Evolutionary conservation across 2,888 invertebrate species (phyloP), one percentile per base, ranked within the genome.

Genomic region (Sarcophaga caerulescens): DNA sequence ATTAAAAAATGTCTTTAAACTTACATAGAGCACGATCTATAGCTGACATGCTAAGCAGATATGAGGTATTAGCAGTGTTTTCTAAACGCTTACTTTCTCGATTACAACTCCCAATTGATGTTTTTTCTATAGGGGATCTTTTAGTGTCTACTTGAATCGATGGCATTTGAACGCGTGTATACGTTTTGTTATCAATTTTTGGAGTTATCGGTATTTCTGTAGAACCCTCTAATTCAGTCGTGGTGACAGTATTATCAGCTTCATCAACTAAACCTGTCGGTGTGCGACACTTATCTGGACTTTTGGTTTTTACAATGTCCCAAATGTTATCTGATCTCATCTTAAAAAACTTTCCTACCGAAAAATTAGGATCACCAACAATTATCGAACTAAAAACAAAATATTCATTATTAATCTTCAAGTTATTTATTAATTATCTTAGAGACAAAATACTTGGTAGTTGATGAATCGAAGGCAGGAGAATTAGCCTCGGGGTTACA

Each of bases 341-440:
- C 60, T 90, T 90, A 68, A 93, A 93, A 78, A 91, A 93, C 19
- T 88, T 90, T 17, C 93, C 93, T 60, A 93, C 85, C 0, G 93
- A 93, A 84, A 92, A 92, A 81, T 93, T 90, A 0, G 90, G 89
- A 89, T 92, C 91, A 8, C 87, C 88, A 0, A 85, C 88, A 70
- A 92, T 89, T 23, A 91, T 87, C 0, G 92, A 92, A 69, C 91
- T 92, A 4, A 66, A 79, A 83, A 75, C 19, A 68, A 8, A 25
- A 45, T 45, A 21, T 60, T 23, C 8, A 44, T 52, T 21, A 52
- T 14, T 44, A 35, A 2, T 60, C 12, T 21, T 68, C n/a, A 21
- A n/a, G 35, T 19, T 2, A 45, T 14, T 4, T 6, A 14, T 52
- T 17, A 60, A 14, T 19, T 23, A 4, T 12, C 3, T 59, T 59